These are phyloP conservation scores for Masticophis lateralis DNA, from an alignment of 2,797 vertebrate genomes.

Conservation along the genomic window DNA sequence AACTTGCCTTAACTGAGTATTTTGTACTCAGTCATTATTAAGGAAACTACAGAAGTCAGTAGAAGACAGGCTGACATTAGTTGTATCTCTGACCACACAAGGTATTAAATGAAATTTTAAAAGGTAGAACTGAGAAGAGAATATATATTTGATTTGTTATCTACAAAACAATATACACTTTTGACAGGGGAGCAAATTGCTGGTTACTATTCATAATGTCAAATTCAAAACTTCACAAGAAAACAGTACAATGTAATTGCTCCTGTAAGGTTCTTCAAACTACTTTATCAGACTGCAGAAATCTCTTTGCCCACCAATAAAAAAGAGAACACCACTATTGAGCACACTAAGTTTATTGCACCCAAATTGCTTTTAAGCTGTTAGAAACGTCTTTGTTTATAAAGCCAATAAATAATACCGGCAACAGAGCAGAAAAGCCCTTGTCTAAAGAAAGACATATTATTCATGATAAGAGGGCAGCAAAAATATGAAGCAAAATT, in stretches of 20 bases:
- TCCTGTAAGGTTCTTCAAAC: background rate
- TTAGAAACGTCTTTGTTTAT: conserved; percentile 18
- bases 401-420: conserved; percentile 10
- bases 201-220: background rate
- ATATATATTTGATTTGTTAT: background rate
- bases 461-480: background rate
- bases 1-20: background rate
- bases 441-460: background rate
- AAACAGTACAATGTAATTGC: background rate
- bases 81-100: background rate
- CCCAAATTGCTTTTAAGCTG: conserved; percentile 11
- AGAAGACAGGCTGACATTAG: background rate
- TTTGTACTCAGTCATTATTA: background rate
- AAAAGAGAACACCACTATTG: background rate
- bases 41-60: background rate
- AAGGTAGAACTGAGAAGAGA: background rate
- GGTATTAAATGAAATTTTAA: background rate
- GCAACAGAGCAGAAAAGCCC: background rate
- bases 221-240: background rate
- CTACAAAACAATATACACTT: background rate
- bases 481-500: conserved; percentile 25
- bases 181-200: background rate
- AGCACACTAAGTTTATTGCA: background rate
- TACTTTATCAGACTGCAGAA: background rate
- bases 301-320: background rate